Conservation (phyloP, 2,888 invertebrate species). For the Agriopis aurantiaria region DNA sequence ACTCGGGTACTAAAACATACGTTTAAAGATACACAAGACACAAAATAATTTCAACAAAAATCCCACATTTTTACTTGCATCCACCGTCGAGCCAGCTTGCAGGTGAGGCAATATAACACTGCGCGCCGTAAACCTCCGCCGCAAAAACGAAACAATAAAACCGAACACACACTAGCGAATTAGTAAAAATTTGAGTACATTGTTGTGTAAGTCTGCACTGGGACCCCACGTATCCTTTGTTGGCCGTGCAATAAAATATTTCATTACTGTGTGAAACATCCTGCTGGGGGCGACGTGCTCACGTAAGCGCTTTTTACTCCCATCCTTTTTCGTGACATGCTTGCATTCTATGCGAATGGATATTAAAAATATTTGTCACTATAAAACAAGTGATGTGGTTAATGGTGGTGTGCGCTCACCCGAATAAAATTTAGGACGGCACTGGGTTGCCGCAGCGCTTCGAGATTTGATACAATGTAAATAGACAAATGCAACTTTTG, state of each 20-base stretch:
- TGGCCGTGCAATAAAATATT: slow-evolving; percentile 77
- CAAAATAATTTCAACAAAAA: neutral
- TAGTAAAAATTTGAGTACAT: slow-evolving; percentile 78
- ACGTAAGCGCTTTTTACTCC: slow-evolving; percentile 34
- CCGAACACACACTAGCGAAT: slow-evolving; percentile 64
- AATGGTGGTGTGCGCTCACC: slow-evolving; percentile 24
- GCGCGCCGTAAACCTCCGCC: slow-evolving; percentile 28
- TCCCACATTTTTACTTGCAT: neutral
- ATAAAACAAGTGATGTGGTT: slow-evolving; percentile 35
- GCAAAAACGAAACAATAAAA: slow-evolving; percentile 60
- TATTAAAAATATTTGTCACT: slow-evolving; percentile 46
- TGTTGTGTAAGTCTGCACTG: slow-evolving; percentile 70
- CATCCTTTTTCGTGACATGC: slow-evolving; percentile 40
- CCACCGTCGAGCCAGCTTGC: slow-evolving; percentile 12
- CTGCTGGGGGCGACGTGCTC: slow-evolving; percentile 43
- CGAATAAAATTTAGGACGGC: slow-evolving; percentile 36
- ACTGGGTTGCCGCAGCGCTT: slow-evolving; percentile 7
- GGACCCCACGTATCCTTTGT: slow-evolving; percentile 68
- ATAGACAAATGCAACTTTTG: slow-evolving; percentile 30
- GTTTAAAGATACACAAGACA: no score
- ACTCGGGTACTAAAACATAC: no score
- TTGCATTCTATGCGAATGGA: slow-evolving; percentile 40
- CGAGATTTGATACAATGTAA: slow-evolving; percentile 28
- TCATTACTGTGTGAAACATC: slow-evolving; percentile 76
- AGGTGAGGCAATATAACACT: slow-evolving; percentile 29